Percentiles rank a stretch among this genome's conserved stretches.
Evolutionary conservation across 2,113 vertebrate species (phyloP).

Genomic region (Boulengeromyrus knoepffleri): DNA sequence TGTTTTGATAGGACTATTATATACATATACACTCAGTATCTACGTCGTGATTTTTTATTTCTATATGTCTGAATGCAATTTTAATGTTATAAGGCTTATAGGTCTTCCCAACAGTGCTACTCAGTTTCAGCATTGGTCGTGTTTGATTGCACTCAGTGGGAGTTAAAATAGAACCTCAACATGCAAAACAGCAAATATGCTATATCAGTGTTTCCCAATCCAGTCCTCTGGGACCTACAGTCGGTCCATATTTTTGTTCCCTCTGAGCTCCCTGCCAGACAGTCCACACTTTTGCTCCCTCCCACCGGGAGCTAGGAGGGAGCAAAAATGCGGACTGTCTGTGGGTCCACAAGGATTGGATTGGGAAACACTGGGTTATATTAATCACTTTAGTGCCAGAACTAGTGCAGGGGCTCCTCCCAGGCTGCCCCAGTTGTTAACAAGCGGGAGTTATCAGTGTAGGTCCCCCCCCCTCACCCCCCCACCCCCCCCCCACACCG

Average conservation of each 20-base stretch:
- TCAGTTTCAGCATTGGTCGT: not conserved
- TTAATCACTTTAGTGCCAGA: not conserved
- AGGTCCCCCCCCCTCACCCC: too few species aligned
- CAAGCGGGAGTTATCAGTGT: not conserved
- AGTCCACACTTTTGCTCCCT: too few species aligned
- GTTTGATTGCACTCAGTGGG: not conserved
- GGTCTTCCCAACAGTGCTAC: not conserved
- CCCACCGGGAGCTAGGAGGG: too few species aligned
- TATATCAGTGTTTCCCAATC: not conserved
- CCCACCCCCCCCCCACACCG: too few species aligned
- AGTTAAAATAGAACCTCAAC: not conserved
- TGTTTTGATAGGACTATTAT: not conserved
- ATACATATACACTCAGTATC: not conserved
- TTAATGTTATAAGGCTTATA: not conserved
- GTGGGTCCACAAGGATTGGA: not conserved
- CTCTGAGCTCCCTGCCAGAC: too few species aligned
- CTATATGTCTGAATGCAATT: not conserved
- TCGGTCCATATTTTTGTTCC: not conserved
- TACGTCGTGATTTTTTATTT: not conserved
- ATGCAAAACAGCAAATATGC: not conserved
- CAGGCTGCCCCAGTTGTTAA: not conserved
- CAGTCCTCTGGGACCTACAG: not conserved
- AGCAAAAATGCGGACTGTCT: too few species aligned
- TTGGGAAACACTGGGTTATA: not conserved
- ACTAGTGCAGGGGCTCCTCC: not conserved